Evolutionary conservation across 2,888 invertebrate genomes (phyloP), one percentile per base, ranked within the genome.

Genomic region (Oxycera nigricornis): DNA sequence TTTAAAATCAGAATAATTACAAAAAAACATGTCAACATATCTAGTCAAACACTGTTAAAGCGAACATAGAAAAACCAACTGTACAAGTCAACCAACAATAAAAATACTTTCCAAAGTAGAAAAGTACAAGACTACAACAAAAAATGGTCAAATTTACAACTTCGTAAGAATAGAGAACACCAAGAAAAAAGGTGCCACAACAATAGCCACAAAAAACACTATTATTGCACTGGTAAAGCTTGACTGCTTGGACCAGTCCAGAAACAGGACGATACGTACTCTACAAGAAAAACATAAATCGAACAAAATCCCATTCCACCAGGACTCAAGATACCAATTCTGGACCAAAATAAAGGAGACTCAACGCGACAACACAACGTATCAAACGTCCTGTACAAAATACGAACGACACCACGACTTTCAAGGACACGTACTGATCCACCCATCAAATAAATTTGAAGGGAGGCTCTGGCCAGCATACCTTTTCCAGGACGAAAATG

Each of bases 401-500:
- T 50, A 46, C 50, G 17, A 30, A 68, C 17, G 31, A 31, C 31
- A 68, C 11, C 20, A 28, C 55, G 14, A 52, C n/a, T 55, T 52
- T 55, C 55, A 68, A 52, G 70, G 55, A 55, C 70, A 70, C 50
- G n/a, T 68, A n/a, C 28, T 24, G n/a, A n/a, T n/a, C n/a, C n/a
- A n/a, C n/a, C n/a, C n/a, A n/a, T 46, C 46, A n/a, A 17, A 17
- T 3, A 46, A 7, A 46, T 46, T n/a, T n/a, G n/a, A n/a, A n/a
- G n/a, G 26, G n/a, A 22, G n/a, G 24, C 22, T 20, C 22, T 20
- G 41, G 57, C 1, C 14, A 26, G 39, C 39, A 75, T 79, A 79
- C 79, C 79, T 79, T 78, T 73, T 57, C 76, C 76, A 41, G 77
- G 76, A 67, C 77, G 76, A 74, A 78, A 79, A 39, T 77, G 77